A percentile compares a stretch with the other conserved stretches of the same genome.
Conservation (phyloP, 2,113 vertebrate species). For the Ceuthmochares aereus region DNA sequence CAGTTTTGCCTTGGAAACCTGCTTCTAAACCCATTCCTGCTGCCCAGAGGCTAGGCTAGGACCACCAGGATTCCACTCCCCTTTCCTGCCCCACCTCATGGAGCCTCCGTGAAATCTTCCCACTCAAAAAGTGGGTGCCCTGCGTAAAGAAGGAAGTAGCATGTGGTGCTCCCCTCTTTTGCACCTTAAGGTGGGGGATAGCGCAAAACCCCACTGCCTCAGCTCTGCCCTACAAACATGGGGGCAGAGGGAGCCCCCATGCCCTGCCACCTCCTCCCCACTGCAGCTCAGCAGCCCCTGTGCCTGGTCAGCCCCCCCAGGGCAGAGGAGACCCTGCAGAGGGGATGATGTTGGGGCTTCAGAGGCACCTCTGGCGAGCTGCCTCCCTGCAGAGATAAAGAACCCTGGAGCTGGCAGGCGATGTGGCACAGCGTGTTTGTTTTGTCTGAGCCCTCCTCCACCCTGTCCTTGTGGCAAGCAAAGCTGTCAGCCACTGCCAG, state of each 20-base stretch:
- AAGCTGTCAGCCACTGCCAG: rapidly evolving
- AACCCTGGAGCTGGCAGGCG: not conserved
- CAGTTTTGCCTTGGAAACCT: not conserved
- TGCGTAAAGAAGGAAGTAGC: not conserved
- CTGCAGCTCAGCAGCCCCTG: not conserved
- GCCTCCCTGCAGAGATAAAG: not conserved
- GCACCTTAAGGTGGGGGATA: not conserved
- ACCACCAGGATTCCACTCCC: not conserved
- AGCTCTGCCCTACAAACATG: not conserved
- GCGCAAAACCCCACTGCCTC: not conserved
- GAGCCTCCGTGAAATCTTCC: not conserved
- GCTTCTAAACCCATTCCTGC: not conserved
- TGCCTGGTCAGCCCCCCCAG: not conserved
- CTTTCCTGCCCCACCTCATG: not conserved
- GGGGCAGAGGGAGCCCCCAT: not conserved
- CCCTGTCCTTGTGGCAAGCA: rapidly evolving
- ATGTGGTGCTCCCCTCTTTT: not conserved
- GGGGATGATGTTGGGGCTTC: rapidly evolving
- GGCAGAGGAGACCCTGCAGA: not conserved
- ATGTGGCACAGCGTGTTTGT: rapidly evolving
- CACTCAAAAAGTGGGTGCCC: not conserved
- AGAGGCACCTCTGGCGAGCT: not conserved
- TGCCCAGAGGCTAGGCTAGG: not conserved
- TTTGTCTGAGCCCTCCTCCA: not conserved
- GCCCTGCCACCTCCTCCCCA: not conserved